phyloP scores from a whole-genome alignment of 1,140 invertebrate species.

The Microplitis demolitor region DNA sequence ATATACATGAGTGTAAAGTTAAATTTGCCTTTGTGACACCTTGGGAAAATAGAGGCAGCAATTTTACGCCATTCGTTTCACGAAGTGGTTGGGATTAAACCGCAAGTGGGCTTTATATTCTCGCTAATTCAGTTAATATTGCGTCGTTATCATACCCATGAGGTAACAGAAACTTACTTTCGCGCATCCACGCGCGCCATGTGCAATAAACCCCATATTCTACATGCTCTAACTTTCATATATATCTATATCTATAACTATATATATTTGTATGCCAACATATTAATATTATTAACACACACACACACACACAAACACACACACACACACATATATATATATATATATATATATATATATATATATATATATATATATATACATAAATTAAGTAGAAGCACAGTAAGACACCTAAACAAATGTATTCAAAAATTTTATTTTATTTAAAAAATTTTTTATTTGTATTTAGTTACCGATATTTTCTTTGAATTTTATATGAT shows the following conservation, averaged over 20 bases:
- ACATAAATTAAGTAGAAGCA: too few relatives aligned
- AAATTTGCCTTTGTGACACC: neutral
- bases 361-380: too few relatives aligned
- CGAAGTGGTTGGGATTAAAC: conserved; percentile 42
- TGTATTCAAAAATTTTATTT: too few relatives aligned
- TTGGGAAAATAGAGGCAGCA: conserved; percentile 23
- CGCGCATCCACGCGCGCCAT: neutral
- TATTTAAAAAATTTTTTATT: too few relatives aligned
- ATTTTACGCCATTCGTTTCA: conserved; percentile 26
- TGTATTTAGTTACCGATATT: too few relatives aligned
- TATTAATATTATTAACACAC: neutral
- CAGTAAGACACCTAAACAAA: too few relatives aligned
- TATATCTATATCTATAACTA: neutral
- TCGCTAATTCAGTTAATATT: conserved; percentile 44
- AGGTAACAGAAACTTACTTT: conserved; percentile 6
- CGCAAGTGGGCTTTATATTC: conserved; percentile 42
- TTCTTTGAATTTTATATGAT: too few relatives aligned
- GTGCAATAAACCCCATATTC: conserved; percentile 13
- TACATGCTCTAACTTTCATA: neutral
- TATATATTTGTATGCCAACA: neutral
- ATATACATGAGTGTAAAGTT: neutral
- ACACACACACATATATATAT: too few relatives aligned
- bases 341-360: too few relatives aligned
- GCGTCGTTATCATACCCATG: conserved; percentile 39
- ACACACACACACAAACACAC: too few relatives aligned